Conservation (phyloP, 2,797 vertebrate species). For the Micropoecilia bifurca region DNA sequence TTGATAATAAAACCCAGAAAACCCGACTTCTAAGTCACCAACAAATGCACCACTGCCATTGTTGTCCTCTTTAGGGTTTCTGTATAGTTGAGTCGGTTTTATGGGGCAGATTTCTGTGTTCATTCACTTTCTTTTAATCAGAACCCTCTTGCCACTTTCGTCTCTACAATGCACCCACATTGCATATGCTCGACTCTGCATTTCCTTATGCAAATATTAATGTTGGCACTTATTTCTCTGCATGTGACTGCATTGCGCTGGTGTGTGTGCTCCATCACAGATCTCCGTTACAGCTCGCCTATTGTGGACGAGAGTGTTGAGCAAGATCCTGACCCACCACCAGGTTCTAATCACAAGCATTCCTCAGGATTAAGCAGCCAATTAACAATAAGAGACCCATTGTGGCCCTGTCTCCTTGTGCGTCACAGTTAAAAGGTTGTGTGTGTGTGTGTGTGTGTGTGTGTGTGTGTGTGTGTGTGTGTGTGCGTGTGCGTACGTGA, state of each 20-base stretch:
- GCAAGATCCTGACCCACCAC: conserved; percentile 77
- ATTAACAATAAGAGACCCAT: conserved; percentile 86
- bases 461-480: conserved; percentile 28
- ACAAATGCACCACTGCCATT: neutral
- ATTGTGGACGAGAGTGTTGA: conserved; percentile 80
- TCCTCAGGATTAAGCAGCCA: conserved; percentile 84
- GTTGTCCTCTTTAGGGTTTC: neutral
- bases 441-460: conserved; percentile 30
- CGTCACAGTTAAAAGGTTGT: conserved; percentile 77
- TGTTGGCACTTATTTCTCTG: conserved; percentile 33
- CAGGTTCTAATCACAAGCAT: conserved; percentile 81
- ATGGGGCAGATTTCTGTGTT: conserved; percentile 23
- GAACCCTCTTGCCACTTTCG: neutral
- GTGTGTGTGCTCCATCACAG: conserved; percentile 38
- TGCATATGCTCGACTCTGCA: conserved; percentile 19
- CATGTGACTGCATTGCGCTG: conserved; percentile 12
- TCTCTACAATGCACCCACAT: conserved; percentile 14
- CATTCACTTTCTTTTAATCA: neutral
- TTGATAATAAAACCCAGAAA: neutral
- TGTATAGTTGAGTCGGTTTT: neutral
- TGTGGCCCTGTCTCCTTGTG: conserved; percentile 77
- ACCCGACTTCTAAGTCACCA: neutral
- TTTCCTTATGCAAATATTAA: conserved; percentile 37
- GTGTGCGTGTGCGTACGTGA: conserved; percentile 42
- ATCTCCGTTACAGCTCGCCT: conserved; percentile 73